phyloP scores from a whole-genome alignment of 2,113 vertebrate genomes.

The Helogale parvula region DNA sequence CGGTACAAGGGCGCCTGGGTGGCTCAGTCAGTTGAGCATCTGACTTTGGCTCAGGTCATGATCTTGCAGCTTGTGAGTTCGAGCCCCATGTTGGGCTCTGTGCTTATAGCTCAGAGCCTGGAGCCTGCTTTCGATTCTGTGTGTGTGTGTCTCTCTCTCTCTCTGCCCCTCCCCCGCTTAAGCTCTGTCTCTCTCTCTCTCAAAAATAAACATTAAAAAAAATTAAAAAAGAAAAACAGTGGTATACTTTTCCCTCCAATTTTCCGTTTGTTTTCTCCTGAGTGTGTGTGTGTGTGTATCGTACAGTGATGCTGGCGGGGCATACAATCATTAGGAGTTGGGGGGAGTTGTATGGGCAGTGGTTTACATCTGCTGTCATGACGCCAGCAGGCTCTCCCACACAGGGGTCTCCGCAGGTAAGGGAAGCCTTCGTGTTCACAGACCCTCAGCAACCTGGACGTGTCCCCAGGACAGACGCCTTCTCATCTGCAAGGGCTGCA shows the following conservation, averaged over 20 bases:
- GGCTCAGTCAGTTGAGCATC: too few species aligned
- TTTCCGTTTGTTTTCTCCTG: neutral
- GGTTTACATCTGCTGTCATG: neutral
- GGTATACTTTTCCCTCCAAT: neutral
- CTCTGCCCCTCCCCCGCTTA: too few species aligned
- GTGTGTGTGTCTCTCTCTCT: too few species aligned
- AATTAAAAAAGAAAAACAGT: neutral
- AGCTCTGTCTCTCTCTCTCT: too few species aligned
- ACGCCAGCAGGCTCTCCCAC: neutral
- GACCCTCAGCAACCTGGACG: neutral
- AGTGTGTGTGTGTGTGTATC: neutral
- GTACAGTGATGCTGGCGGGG: neutral
- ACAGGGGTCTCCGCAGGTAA: neutral
- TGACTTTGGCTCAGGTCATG: too few species aligned
- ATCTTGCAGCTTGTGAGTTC: too few species aligned
- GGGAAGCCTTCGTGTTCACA: neutral
- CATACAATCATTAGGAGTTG: neutral
- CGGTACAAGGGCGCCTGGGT: too few species aligned
- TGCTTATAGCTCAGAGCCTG: too few species aligned
- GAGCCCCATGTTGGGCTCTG: too few species aligned
- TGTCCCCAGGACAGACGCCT: neutral
- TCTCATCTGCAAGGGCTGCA: neutral
- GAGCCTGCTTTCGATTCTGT: too few species aligned
- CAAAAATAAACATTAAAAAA: too few species aligned
- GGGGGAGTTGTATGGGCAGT: too few species aligned